phyloP scores from a whole-genome alignment of 2,113 vertebrate species.

The Grammomys dolichurus region DNA sequence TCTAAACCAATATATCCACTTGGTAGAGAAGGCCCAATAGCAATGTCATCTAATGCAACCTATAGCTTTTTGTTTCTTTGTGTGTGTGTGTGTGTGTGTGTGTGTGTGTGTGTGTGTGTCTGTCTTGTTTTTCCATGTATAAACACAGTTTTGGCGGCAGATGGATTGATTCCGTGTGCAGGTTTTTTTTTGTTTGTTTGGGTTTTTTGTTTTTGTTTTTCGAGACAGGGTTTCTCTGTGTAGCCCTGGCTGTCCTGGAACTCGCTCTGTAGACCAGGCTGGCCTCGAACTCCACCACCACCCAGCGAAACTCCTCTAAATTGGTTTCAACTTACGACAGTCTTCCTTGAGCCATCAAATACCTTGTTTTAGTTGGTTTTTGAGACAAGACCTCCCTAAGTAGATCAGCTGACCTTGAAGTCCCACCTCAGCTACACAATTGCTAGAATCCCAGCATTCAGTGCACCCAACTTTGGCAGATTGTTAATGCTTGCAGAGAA shows the following conservation, averaged over 20 bases:
- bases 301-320: not conserved
- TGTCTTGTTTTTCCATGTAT: not conserved
- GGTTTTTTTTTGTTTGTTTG: not conserved
- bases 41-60: no score
- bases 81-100: no score
- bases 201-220: no score
- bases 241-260: no score
- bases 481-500: not conserved
- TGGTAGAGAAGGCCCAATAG: not conserved
- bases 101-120: no score
- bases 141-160: not conserved
- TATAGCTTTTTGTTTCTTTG: no score
- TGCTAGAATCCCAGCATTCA: not conserved
- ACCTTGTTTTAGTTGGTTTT: not conserved
- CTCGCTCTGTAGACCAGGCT: no score
- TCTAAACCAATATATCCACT: not conserved
- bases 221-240: no score
- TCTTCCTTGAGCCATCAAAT: not conserved
- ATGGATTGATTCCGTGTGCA: not conserved
- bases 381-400: no score
- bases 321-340: not conserved
- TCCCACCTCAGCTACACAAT: no score
- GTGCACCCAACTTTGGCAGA: not conserved
- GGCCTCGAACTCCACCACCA: no score
- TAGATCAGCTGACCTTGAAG: no score